Percentiles rank a stretch among this genome's conserved stretches.
These are phyloP conservation scores for Recurvirostra avosetta DNA, from an alignment of 2,113 vertebrate genomes.

Conservation along the genomic window DNA sequence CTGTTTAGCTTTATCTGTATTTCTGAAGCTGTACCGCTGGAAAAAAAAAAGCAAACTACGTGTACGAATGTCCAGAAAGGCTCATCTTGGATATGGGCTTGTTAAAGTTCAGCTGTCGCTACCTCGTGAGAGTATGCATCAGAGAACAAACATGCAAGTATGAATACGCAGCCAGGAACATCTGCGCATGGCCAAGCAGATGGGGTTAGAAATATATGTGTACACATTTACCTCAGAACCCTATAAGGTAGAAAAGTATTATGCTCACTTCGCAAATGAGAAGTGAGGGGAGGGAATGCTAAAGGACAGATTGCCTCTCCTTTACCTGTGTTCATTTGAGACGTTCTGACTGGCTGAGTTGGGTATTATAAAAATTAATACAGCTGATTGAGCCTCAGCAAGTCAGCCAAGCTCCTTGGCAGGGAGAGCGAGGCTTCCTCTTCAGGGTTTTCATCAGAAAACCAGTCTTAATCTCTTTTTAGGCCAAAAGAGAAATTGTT, in stretches of 20 bases:
- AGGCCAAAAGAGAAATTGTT: not conserved
- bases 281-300: not conserved
- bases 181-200: accelerated
- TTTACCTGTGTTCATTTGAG: not conserved
- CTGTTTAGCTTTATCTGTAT: not conserved
- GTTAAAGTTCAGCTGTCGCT: not conserved
- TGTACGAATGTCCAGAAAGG: not conserved
- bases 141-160: accelerated
- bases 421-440: accelerated
- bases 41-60: too few relatives aligned
- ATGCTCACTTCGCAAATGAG: not conserved
- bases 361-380: not conserved
- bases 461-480: not conserved
- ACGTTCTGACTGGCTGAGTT: not conserved
- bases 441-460: not conserved
- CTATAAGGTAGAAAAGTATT: not conserved
- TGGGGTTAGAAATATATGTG: accelerated
- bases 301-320: not conserved
- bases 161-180: not conserved
- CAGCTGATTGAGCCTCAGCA: not conserved
- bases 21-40: not conserved
- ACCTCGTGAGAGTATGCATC: not conserved
- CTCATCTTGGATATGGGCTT: not conserved
- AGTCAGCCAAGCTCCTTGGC: not conserved
- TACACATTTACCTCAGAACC: not conserved